A percentile compares a stretch with the other conserved stretches of the same genome.
Conservation (phyloP, 1,140 invertebrate species). For the Idris sp. region DNA sequence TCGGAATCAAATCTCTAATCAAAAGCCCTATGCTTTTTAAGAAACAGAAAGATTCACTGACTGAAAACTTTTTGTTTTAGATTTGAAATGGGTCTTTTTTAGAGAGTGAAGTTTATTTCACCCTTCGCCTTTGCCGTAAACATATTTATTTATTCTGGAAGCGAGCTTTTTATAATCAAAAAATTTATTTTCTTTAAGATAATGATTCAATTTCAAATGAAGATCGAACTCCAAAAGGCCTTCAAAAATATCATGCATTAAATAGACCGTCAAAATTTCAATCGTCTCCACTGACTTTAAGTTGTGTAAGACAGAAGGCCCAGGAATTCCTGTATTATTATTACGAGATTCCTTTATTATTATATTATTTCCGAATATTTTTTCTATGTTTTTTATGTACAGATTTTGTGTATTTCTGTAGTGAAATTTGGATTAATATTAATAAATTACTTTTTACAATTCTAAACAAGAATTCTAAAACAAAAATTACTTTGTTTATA, state of each 20-base stretch:
- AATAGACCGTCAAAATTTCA: constrained; percentile 39
- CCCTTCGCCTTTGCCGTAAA: constrained; percentile 7
- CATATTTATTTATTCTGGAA: constrained; percentile 12
- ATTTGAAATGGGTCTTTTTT: neutral
- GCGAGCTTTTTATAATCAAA: neutral
- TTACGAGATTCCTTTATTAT: constrained; percentile 8
- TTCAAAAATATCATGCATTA: constrained; percentile 42
- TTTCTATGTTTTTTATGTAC: constrained; percentile 33
- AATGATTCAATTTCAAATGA: constrained; percentile 13
- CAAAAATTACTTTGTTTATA: too few species aligned
- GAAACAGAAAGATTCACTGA: constrained; percentile 37
- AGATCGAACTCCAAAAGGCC: constrained; percentile 29
- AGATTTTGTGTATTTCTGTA: constrained; percentile 30
- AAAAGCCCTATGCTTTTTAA: constrained; percentile 39
- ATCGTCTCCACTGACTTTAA: constrained; percentile 21
- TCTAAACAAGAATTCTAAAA: too few species aligned
- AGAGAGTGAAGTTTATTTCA: constrained; percentile 14
- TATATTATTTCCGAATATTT: too few species aligned
- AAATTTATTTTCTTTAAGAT: constrained; percentile 15
- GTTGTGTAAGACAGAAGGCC: constrained; percentile 30
- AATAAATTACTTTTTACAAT: too few species aligned
- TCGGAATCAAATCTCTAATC: constrained; percentile 41
- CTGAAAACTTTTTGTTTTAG: constrained; percentile 47
- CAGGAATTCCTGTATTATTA: constrained; percentile 36
- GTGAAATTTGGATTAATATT: constrained; percentile 31